Base-by-base conservation (phyloP, 2,113 vertebrate species). In the Lophura nycthemera region DNA sequence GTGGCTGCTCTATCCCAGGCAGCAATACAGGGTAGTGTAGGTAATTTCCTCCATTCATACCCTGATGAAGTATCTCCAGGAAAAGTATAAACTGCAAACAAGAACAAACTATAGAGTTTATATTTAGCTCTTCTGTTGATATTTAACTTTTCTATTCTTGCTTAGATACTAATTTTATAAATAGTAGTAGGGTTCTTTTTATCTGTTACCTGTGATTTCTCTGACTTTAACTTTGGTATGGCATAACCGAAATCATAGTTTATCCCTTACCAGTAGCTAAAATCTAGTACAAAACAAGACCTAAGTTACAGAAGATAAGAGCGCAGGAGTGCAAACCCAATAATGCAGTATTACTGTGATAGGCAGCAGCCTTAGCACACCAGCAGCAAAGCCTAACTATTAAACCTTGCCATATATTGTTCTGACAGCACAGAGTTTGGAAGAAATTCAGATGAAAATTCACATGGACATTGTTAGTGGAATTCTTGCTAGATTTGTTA, bases 21-120 rank as follows among this genome's bases (percentile, higher is more conserved):
- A 2, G 16, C 12, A 30, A n/a, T 21, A 15, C 27, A 38, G 24
- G 0, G 20, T 3, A 0, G n/a, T 10, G 29, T 29, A 54, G 24
- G 22, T 12, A 30, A 64, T 50, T 38, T 65, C 25, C 38, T 43
- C 24, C 50, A 0, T 29, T 47, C 57, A 16, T 7, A 52, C 32
- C 57, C 25, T 11, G 10, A 20, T 20, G 14, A 5, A 47, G 24
- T 6, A 19, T 81, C 42, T 81, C 50, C 18, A 8, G 16, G 50
- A 38, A 74, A 22, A 25, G 45, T 4, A 6, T 12, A 6, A 69
- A 8, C 56, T 71, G 76, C 60, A 64, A 45, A 50, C 29, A 50
- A 76, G 45, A 48, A 73, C 40, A 64, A 5, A 34, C 27, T 61
- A 6, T 8, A 13, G 4, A 73, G 3, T 32, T 66, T 70, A 16